Evolutionary conservation across 2,113 vertebrate species (phyloP), one percentile per base, ranked within the genome.

Genomic region (Lates calcarifer): DNA sequence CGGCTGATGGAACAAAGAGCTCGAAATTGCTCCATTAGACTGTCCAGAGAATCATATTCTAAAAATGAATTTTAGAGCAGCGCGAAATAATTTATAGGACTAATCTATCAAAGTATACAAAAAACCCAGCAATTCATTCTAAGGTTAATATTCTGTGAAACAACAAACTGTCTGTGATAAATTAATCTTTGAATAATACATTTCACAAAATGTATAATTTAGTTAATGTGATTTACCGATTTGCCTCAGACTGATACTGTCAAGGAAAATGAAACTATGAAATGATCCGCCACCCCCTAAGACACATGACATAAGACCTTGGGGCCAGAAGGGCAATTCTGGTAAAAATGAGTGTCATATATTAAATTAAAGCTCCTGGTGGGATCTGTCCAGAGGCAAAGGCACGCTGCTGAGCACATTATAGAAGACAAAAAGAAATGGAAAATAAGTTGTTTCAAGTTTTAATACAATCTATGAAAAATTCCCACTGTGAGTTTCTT

Each of bases 181-280:
- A 92, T 94, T 74, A 82, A 87, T 82, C 70, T 56, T 73, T 91
- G 82, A 93, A 93, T 93, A 89, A 91, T 91, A 87, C 85, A 91
- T 93, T 77, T 83, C 15, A 29, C 41, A 47, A 81, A 89, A 92
- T 93, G 74, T 87, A 93, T 91, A 88, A 93, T 93, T 94, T 78
- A 93, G 88, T 83, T 87, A 84, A 83, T 83, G 64, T 72, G 73
- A 89, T 89, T 89, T 73, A 82, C 78, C 8, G 67, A 86, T 91
- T 80, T 79, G 49, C 58, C 53, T 84, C 77, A 72, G 78, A 87
- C 68, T 60, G 77, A 76, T 71, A 61, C 60, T 73, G 63, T 81
- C 79, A 66, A 37, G 47, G 62, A 81, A 79, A 86, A 84, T 85
- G 83, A 57, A 83, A 91, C 86, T 72, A 41, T 87, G 60, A 88